Evolutionary conservation across 2,113 vertebrate species (phyloP), one percentile per base, ranked within the genome.

Genomic region (Dasyornis broadbenti): DNA sequence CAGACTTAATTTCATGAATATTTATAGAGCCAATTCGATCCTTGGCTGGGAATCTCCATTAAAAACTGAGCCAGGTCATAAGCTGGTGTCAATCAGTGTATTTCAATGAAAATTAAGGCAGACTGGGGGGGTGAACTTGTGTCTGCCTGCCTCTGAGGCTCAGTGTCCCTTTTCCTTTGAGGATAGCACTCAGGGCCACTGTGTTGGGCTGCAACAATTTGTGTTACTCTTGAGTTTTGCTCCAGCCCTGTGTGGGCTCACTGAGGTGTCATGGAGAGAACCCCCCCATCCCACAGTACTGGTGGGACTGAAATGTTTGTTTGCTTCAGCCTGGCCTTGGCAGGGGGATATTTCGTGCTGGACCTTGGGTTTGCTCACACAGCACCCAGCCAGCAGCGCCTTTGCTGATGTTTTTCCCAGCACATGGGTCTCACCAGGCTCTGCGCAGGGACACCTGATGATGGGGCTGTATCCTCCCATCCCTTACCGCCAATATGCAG

Each of bases 1-100:
- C 81, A 89, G 93, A 89, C 86, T 85, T 75, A 76, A 89, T 80
- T 94, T 82, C 57, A 94, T 94, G 44, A 91, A 89, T 95, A 92
- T 95, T 95, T 84, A 92, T 79, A 47, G 47, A 95, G 37, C 73
- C 7, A 94, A 64, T 87, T 53, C 71, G 77, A 72, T 95, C 73
- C 61, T 72, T 60, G 83, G 63, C 42, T 89, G 50, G 63, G 63
- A 94, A 63, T 61, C 63, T 85, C 63, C 70, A 70, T 95, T 86
- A 91, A 82, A 76, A 86, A 82, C 70, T 5, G 61, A 95, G 60
- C 49, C 86, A 61, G 85, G 53, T 57, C 81, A 30, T 85, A 56
- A 92, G 40, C 44, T 80, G 65, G 28, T 91, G 53, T 85, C 75
- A 79, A 16, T 95, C 89, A 82, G 61, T 50, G 73, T 2, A 3